Evolutionary conservation across 2,888 invertebrate species (phyloP).

Genomic region (Orgyia antiqua): DNA sequence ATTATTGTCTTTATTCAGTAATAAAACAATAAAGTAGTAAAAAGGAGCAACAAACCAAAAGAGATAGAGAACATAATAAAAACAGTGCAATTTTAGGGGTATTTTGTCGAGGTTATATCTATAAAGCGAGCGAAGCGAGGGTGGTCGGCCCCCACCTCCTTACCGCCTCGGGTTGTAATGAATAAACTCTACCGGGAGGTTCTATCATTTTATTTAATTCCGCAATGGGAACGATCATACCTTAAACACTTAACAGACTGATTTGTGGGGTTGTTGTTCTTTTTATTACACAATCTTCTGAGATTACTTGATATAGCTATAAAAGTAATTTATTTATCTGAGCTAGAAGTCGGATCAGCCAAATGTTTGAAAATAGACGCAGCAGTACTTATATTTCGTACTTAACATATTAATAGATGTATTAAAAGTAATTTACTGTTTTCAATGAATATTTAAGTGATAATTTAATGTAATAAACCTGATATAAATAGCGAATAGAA

Average conservation of each 20-base stretch:
- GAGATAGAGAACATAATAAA: slow-evolving; percentile 77
- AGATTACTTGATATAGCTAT: slow-evolving; percentile 2
- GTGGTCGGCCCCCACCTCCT: slow-evolving; percentile 33
- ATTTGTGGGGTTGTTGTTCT: slow-evolving; percentile 33
- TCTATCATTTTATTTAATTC: slow-evolving; percentile 70
- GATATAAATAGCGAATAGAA: too few relatives aligned
- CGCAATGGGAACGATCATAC: slow-evolving; percentile 64
- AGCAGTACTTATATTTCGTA: too few relatives aligned
- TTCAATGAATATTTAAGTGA: too few relatives aligned
- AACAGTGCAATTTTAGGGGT: slow-evolving; percentile 78
- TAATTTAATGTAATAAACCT: too few relatives aligned
- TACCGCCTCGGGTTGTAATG: slow-evolving; percentile 67
- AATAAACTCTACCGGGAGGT: slow-evolving; percentile 73
- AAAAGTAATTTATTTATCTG: too few relatives aligned
- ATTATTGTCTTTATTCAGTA: slow-evolving; percentile 49
- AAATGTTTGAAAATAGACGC: too few relatives aligned
- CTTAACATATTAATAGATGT: too few relatives aligned
- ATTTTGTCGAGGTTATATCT: slow-evolving; percentile 78
- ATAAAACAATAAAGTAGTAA: slow-evolving; percentile 72
- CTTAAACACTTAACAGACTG: slow-evolving; percentile 44
- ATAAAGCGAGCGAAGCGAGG: slow-evolving; percentile 67
- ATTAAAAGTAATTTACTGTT: too few relatives aligned
- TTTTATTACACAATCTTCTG: slow-evolving; percentile 9
- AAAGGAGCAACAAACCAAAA: slow-evolving; percentile 73
- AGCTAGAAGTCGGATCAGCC: too few relatives aligned